Conservation (phyloP, 2,888 invertebrate genomes). For the Aproaerema taeniolella region DNA sequence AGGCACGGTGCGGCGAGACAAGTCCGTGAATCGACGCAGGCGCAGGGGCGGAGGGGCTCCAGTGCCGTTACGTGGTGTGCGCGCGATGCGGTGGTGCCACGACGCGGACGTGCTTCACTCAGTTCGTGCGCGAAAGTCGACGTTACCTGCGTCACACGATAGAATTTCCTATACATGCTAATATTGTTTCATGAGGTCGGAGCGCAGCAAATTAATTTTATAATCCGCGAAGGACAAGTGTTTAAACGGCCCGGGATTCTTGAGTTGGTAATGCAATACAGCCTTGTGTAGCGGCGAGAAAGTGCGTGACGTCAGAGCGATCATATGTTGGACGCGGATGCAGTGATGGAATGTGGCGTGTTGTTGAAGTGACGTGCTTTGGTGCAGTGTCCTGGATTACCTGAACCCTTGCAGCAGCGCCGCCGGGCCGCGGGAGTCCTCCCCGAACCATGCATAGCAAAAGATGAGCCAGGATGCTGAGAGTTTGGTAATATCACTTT, state of each 20-base stretch:
- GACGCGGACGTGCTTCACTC: slow-evolving; percentile 76
- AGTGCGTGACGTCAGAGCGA: slow-evolving; percentile 73
- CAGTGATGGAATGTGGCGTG: slow-evolving; percentile 75
- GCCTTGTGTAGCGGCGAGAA: slow-evolving; percentile 65
- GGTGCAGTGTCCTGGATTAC: slow-evolving; percentile 56
- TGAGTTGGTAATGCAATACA: slow-evolving; percentile 35
- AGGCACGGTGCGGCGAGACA: slow-evolving; percentile 24
- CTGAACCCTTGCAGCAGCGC: slow-evolving; percentile 53
- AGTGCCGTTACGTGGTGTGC: slow-evolving; percentile 64
- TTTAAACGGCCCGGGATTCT: slow-evolving; percentile 31
- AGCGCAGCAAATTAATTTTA: slow-evolving; percentile 46
- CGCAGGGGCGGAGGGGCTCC: slow-evolving; percentile 41
- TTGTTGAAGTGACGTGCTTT: slow-evolving; percentile 68
- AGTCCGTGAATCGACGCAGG: slow-evolving; percentile 23
- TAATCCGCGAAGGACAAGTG: slow-evolving; percentile 32
- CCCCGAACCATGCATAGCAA: slow-evolving; percentile 80
- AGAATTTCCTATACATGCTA: slow-evolving; percentile 63
- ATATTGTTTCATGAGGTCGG: slow-evolving; percentile 39
- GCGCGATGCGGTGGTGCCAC: slow-evolving; percentile 48
- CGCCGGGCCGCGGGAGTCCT: slow-evolving; percentile 58
- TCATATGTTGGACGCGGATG: slow-evolving; percentile 76
- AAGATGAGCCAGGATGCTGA: slow-evolving; percentile 85
- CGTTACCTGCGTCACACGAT: slow-evolving; percentile 67
- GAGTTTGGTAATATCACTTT: slow-evolving; percentile 81
- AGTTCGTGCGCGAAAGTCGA: slow-evolving; percentile 77